Evolutionary conservation across 2,113 vertebrate species (phyloP), one percentile per base, ranked within the genome.

Genomic region (Bubo blakistoni): DNA sequence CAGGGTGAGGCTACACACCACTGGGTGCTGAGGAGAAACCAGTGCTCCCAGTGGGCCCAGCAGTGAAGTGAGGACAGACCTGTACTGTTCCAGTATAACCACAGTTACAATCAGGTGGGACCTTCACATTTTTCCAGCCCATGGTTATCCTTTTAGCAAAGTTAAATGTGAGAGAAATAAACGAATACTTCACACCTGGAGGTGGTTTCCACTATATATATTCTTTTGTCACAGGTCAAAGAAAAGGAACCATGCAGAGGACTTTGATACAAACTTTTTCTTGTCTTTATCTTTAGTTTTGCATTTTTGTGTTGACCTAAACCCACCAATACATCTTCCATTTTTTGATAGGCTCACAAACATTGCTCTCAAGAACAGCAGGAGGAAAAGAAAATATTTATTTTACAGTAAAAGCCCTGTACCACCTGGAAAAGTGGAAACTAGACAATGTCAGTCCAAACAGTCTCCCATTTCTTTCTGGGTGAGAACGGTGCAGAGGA

Each of bases 321-420:
- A 34, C 11, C 24, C 55, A 52, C 24, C 16, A 30, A 69, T 34
- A 16, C 6, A 21, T 40, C 6, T 62, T 83, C 42, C 22, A 49
- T 46, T 72, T 91, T 91, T 71, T 73, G 2, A 71, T 52, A 44
- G 70, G n/a, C 51, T 63, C 49, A n/a, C 34, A 55, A 44, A n/a
- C 17, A 47, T 42, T 36, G 51, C 21, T 76, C 34, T 51, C 58
- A 70, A 61, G 49, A 87, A 42, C n/a, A 65, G 5, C n/a, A 67
- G n/a, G 16, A 92, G n/a, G 36, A 10, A 65, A 86, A 58, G n/a
- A 38, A 9, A 0, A 0, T 0, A 46, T 59, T 62, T 59, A 10
- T 69, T 86, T 71, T 77, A 79, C 30, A 59, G 29, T 40, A 89
- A 70, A 65, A 81, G 15, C 22, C 7, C 26, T 73, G 49, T 19